These are phyloP conservation scores for Paraescarpia echinospica DNA, from an alignment of 1,140 invertebrate genomes.

Conservation along the genomic window DNA sequence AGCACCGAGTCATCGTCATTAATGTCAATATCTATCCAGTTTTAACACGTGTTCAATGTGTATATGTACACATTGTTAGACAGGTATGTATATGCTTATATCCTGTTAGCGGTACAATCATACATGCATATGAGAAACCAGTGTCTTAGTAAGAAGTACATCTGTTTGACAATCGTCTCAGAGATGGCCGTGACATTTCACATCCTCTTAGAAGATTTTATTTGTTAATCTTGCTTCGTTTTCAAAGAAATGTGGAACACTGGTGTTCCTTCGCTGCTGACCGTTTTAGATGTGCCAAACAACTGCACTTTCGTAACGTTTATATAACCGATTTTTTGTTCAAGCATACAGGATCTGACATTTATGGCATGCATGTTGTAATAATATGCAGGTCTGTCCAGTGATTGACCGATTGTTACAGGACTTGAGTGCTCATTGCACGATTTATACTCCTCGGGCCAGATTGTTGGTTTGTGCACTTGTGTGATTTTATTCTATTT, in stretches of 20 bases:
- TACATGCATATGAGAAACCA: neutral
- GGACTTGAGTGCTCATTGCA: neutral
- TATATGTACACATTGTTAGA: neutral
- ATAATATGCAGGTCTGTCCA: neutral
- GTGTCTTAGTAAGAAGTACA: neutral
- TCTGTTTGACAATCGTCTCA: too few relatives aligned
- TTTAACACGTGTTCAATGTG: neutral
- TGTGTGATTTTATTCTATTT: neutral
- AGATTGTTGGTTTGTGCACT: neutral
- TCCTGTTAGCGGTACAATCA: neutral
- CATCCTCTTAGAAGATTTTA: neutral
- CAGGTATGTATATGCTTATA: neutral
- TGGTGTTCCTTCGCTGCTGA: neutral
- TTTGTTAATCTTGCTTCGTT: neutral
- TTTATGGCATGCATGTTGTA: neutral
- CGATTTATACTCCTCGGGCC: neutral
- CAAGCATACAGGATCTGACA: neutral
- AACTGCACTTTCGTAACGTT: neutral
- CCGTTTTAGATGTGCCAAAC: neutral
- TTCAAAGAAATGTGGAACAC: neutral
- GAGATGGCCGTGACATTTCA: neutral
- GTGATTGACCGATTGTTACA: neutral
- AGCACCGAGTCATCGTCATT: neutral
- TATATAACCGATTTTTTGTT: neutral
- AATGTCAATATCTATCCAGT: neutral